phyloP scores from a whole-genome alignment of 2,797 vertebrate genomes.

The Erpetoichthys calabaricus region DNA sequence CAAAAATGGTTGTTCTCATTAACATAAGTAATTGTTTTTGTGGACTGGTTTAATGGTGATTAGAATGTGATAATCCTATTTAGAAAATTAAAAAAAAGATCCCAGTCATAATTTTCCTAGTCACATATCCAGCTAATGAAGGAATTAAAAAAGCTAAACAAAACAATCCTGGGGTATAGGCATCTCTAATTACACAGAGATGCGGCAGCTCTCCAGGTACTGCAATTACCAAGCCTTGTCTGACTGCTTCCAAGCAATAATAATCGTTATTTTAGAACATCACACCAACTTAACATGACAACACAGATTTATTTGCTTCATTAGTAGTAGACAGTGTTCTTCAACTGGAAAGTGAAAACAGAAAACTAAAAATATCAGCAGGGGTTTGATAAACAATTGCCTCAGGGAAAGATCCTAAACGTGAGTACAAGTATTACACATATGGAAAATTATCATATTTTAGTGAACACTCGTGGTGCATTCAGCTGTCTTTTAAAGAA shows the following conservation, averaged over 20 bases:
- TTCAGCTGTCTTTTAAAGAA: no score
- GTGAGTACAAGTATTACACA: background rate
- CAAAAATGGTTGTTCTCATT: background rate
- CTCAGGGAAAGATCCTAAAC: background rate
- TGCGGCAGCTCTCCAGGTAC: constrained; percentile 10
- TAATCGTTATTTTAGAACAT: constrained; percentile 3
- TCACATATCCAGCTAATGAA: constrained; percentile 1
- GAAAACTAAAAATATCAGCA: background rate
- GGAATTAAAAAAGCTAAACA: background rate
- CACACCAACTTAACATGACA: constrained; percentile 6
- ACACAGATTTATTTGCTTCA: constrained; percentile 6
- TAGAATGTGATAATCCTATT: background rate
- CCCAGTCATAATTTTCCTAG: background rate
- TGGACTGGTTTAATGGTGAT: background rate
- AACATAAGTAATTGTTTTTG: background rate
- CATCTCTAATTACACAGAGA: constrained; percentile 5
- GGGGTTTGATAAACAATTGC: background rate
- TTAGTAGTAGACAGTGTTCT: constrained; percentile 5
- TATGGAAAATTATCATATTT: no score
- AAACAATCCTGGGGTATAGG: background rate
- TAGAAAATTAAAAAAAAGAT: constrained; percentile 1
- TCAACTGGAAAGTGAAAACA: constrained; percentile 4
- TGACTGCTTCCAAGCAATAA: constrained; percentile 7
- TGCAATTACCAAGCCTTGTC: constrained; percentile 9
- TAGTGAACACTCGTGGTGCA: no score